These are phyloP conservation scores for Nothocercus julius DNA, from an alignment of 2,113 vertebrate genomes.

Conservation along the genomic window DNA sequence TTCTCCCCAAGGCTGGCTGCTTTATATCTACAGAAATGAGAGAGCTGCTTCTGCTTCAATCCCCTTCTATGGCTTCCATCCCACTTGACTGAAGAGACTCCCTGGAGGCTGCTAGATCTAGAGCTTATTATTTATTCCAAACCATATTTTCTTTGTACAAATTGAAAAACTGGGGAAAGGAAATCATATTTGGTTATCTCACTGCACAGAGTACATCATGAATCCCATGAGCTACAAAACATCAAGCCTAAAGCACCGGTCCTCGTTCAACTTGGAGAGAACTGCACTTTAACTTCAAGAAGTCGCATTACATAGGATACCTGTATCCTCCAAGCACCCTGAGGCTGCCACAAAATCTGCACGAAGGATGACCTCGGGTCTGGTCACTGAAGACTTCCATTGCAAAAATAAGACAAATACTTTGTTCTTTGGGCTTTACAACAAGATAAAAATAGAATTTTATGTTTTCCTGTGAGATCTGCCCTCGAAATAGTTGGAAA, in stretches of 20 bases:
- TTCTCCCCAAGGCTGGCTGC: not conserved
- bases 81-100: not conserved
- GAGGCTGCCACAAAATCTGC: not conserved
- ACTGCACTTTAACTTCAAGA: not conserved
- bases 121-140: not conserved
- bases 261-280: not conserved
- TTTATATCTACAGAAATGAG: not conserved
- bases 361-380: not conserved
- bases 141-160: not conserved
- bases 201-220: fast-evolving
- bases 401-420: not conserved
- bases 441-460: not conserved
- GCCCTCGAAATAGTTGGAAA: not conserved
- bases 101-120: not conserved
- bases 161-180: not conserved
- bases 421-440: not conserved
- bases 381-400: not conserved
- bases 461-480: not conserved
- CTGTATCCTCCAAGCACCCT: not conserved
- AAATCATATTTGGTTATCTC: not conserved
- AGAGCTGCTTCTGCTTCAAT: not conserved
- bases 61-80: not conserved
- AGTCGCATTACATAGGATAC: not conserved
- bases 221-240: not conserved
- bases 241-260: not conserved